Evolutionary conservation across 2,888 invertebrate species (phyloP), one percentile per base, ranked within the genome.

Genomic region (Cenopis cana): DNA sequence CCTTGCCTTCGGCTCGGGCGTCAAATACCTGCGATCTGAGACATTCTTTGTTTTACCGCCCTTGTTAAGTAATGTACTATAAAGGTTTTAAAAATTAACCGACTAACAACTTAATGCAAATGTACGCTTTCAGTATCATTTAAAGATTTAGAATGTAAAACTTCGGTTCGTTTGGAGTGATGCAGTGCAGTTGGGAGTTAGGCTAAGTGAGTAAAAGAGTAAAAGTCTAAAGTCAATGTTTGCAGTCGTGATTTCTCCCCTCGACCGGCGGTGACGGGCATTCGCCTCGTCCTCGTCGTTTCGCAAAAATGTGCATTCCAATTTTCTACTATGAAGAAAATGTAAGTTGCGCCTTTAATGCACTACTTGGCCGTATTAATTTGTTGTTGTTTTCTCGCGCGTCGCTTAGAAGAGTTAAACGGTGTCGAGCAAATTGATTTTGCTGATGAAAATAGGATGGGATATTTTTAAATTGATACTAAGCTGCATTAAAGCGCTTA

Each of bases 181-280:
- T 85, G 88, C 88, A 86, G 88, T 81, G 82, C 84, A 84, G 84
- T 76, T 78, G 81, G 81, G 86, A 89, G 89, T 90, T 88, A 86
- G 86, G 80, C 85, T 91, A 90, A 92, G 91, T 91, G 90, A 90
- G 90, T 90, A 88, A 90, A 90, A 90, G 88, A 90, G 88, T 88
- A 90, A 92, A 93, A 91, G 88, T 89, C 85, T 85, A 89, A 87
- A 91, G 93, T 93, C 92, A 93, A 93, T 93, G 90, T 93, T 93
- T 91, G 92, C 92, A 77, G 85, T 85, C 90, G 89, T 92, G 92
- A 93, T 93, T 93, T 91, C 85, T 82, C 83, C 84, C 84, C 85
- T 87, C 83, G 84, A 77, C 82, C 82, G 84, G 74, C 85, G 77
- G 86, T 88, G 89, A 88, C 88, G 87, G 80, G 81, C 81, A 81